phyloP scores from a whole-genome alignment of 1,140 invertebrate genomes.

The Coenobita brevimanus region DNA sequence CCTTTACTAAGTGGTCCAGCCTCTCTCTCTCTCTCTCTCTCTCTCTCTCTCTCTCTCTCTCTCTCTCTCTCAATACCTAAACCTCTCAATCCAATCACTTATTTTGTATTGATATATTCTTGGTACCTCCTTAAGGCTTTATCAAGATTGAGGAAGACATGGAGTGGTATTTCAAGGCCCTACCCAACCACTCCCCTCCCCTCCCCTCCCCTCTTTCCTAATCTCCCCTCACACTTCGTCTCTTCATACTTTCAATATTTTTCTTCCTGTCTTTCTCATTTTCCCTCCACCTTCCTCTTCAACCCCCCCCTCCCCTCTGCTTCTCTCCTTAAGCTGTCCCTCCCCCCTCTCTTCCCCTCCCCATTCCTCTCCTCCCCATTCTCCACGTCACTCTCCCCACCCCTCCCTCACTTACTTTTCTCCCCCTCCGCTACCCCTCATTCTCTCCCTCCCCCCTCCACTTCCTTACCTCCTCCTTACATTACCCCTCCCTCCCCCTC shows the following conservation, averaged over 20 bases:
- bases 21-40: neutral
- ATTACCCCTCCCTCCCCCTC: neutral
- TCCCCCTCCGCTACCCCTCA: too few relatives aligned
- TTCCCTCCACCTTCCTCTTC: neutral
- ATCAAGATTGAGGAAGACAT: too few relatives aligned
- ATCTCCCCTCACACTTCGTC: neutral
- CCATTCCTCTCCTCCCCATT: neutral
- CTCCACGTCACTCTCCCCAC: neutral
- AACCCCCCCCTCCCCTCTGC: neutral
- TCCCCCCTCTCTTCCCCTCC: neutral
- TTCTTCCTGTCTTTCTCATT: neutral
- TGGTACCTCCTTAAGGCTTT: too few relatives aligned
- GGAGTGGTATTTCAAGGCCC: too few relatives aligned
- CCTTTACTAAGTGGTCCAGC: neutral
- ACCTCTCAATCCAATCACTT: too few relatives aligned
- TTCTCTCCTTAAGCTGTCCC: neutral
- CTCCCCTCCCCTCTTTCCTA: neutral
- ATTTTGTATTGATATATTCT: too few relatives aligned
- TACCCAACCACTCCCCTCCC: too few relatives aligned
- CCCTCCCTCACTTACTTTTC: neutral
- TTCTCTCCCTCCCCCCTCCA: neutral
- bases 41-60: neutral
- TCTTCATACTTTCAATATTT: neutral
- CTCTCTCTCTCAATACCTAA: too few relatives aligned
- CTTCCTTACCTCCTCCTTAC: neutral